Evolutionary conservation across 2,888 invertebrate genomes (phyloP).

Genomic region (Melieria crassipennis): DNA sequence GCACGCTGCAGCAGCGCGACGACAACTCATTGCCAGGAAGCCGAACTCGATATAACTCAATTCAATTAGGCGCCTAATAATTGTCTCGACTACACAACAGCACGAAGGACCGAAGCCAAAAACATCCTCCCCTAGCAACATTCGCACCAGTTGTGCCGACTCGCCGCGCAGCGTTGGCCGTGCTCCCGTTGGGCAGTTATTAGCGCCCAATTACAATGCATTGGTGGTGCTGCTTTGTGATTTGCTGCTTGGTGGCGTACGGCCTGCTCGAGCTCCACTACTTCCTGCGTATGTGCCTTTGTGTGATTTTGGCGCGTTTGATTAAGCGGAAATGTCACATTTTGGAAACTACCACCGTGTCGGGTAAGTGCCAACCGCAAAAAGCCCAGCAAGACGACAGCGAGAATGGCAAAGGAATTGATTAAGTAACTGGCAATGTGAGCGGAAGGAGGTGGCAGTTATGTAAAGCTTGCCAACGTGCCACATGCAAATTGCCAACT

Average conservation of each 20-base stretch:
- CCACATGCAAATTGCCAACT: neutral
- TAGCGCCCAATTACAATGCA: constrained; percentile 21
- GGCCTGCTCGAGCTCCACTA: constrained; percentile 78
- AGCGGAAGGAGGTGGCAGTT: neutral
- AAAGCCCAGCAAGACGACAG: neutral
- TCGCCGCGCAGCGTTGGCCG: too few relatives aligned
- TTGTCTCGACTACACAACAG: too few relatives aligned
- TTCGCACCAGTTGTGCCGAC: too few relatives aligned
- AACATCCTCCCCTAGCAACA: too few relatives aligned
- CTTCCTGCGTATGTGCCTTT: constrained; percentile 75
- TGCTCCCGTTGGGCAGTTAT: neutral
- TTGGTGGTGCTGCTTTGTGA: constrained; percentile 50
- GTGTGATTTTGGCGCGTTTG: constrained; percentile 73
- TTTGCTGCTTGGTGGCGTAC: constrained; percentile 67
- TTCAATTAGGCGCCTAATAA: too few relatives aligned
- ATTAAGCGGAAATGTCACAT: constrained; percentile 74
- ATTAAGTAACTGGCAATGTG: too few relatives aligned
- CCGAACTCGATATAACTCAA: too few relatives aligned
- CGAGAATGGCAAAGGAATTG: neutral
- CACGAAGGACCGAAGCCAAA: too few relatives aligned
- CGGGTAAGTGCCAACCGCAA: constrained; percentile 69
- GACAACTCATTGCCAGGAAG: too few relatives aligned
- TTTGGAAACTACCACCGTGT: constrained; percentile 74
- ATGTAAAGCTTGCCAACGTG: neutral
- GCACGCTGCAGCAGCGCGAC: too few relatives aligned